Evolutionary conservation across 2,888 invertebrate genomes (phyloP), one percentile per base, ranked within the genome.

Genomic region (Thecophora atra): DNA sequence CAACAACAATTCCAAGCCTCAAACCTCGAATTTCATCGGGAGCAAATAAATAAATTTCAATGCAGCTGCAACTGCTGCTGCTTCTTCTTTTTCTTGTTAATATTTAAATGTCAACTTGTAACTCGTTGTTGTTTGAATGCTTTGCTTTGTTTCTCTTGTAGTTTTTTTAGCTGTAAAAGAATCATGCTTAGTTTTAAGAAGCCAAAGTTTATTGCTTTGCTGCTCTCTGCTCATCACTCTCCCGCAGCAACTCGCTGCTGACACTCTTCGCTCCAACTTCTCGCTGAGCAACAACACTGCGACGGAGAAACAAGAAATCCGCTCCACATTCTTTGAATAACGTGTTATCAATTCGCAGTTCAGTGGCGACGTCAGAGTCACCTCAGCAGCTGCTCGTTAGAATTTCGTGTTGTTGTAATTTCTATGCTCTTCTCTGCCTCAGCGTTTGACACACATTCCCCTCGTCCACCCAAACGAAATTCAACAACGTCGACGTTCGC

Each of bases 151-250:
- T 21, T 19, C 52, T 19, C 11, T 54, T n/a, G 30, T 54, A 37
- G 54, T 54, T 24, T 47, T 47, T 47, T 51, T 8, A 13, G 19
- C 15, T 56, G 26, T 15, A 19, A 37, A n/a, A 62, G 62, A 19
- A 19, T 42, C 52, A n/a, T 52, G 65, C 47, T 47, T 44, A 64
- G 42, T 64, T 64, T 64, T 47, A 64, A 47, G 44, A 64, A 17
- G 64, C 54, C 5, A 26, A 24, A 37, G 2, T 37, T 1, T 37
- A 37, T 37, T 37, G 7, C 11, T 37, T 37, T 11, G 37, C 37
- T 37, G 37, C 37, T 11, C 37, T n/a, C n/a, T n/a, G n/a, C n/a
- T n/a, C n/a, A n/a, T n/a, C n/a, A n/a, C n/a, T n/a, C n/a, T n/a
- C n/a, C n/a, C n/a, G n/a, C n/a, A n/a, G n/a, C n/a, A n/a, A n/a